Base-by-base conservation (phyloP, 1,140 invertebrate genomes). In the Tribolium castaneum region DNA sequence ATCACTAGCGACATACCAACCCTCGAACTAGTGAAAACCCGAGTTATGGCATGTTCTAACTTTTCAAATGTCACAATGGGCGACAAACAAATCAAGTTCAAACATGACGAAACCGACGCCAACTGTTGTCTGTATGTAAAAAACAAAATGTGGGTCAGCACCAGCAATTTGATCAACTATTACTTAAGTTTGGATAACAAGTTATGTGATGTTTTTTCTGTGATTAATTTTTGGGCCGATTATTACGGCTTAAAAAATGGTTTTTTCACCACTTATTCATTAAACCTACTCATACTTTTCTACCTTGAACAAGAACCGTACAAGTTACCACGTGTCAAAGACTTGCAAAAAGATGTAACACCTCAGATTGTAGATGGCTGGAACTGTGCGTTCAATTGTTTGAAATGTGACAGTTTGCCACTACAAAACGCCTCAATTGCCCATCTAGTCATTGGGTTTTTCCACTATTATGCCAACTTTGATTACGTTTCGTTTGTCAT, bases 71-170 rank as follows among this genome's bases (percentile, higher is more conserved):
- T 12, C 80, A 82, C 81, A 3, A 39, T 87, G 1, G 93, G 92
- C 85, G 81, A 83, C 0, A 87, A 91, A 74, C 86, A 93, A 16
- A 75, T 91, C 12, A 83, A 93, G 83, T 92, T 92, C 83, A 81
- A 86, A 76, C 91, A 93, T 83, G 70, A 87, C 2, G 85, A 87
- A 4, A 91, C 89, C 0, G 81, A 86, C 5, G 87, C 90, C 0
- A 88, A 90, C 70, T 92, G 92, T 80, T 93, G 94, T 83, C 83
- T 95, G 4, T 88, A 93, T 78, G 86, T 93, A n/a, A 73, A 91
- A 6, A 85, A 94, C 22, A 93, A 93, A 81, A 93, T 92, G 83
- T 94, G 93, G 93, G 91, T 90, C 0, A 89, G 88, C 79, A 86
- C 87, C 10, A 88, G 16, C 51, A 1, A 19, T 5, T 52, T 52